Base-by-base conservation (phyloP, 2,113 vertebrate genomes). In the Caranx ignobilis region DNA sequence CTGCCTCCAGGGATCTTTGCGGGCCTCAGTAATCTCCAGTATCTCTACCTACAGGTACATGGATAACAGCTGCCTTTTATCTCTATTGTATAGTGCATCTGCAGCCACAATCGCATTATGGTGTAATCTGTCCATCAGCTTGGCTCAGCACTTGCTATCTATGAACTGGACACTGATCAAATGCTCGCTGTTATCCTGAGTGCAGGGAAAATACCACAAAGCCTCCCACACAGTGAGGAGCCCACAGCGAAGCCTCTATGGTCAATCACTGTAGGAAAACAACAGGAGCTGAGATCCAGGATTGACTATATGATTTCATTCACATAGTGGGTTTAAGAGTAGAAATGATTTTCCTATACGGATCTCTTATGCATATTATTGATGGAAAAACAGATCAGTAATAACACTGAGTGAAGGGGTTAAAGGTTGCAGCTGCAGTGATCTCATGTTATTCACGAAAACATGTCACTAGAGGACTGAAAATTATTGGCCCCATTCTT, bases 1-100 rank as follows among this genome's bases (percentile, higher is more conserved):
- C 94, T 99, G 87, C 97, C 98, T 1, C 91, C 92, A 0, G 96
- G 97, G 78, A 94, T 99, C 87, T 99, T 99, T 1, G 79, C 95
- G 0, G 97, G 96, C 70, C 95, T 99, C 81, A 95, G 96, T 93
- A 98, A 95, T 90, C 95, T 99, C 91, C 98, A 99, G 93, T 99
- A 98, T 93, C 98, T 99, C 92, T 99, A 99, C 90, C 91, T 99
- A 84, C 98, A 99, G 95, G 95, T 95, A 88, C 47, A 80, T 43
- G 72, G 63, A 79, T 79, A 64, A 81, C 39, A 68, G 35, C 68
- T 43, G 56, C 50, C n/a, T 77, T 86, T 90, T 75, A 86, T 85
- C 70, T 84, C 54, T 62, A 48, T 69, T 80, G 66, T 73, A 83
- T 60, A 63, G 68, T 78, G 41, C 90, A 89, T 88, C 83, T 81